Conservation (phyloP, 1,140 invertebrate species). For the Megalonaias nervosa region DNA sequence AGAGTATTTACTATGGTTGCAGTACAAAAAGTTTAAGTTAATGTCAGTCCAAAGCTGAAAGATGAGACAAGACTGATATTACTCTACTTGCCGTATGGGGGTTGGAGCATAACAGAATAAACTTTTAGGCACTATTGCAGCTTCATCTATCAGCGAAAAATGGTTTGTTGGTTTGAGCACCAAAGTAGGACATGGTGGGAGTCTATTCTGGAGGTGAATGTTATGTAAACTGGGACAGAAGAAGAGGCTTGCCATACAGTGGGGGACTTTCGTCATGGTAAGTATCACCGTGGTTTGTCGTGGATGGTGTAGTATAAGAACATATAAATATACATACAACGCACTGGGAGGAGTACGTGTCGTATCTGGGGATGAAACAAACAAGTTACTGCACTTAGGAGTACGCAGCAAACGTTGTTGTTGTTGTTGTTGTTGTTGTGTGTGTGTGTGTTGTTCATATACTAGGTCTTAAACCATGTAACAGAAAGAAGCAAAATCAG, state of each 20-base stretch:
- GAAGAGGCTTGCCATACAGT: conserved; percentile 33
- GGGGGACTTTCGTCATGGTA: conserved; percentile 22
- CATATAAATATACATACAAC: conserved; percentile 35
- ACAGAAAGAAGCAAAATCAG: no score
- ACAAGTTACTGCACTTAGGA: conserved; percentile 67
- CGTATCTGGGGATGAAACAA: conserved; percentile 65
- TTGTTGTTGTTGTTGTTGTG: no score
- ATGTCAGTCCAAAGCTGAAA: not conserved
- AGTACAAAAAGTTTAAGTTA: not conserved
- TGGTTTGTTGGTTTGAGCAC: not conserved
- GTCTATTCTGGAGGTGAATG: conserved; percentile 14
- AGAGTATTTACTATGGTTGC: not conserved
- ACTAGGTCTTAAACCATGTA: no score
- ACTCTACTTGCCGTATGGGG: conserved; percentile 32
- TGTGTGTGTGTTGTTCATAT: no score
- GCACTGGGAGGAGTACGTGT: conserved; percentile 39
- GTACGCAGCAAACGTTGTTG: conserved; percentile 69
- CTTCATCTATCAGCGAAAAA: not conserved
- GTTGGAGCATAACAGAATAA: conserved; percentile 28
- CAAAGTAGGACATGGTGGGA: conserved; percentile 22
- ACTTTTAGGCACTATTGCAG: conserved; percentile 9
- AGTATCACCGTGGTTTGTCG: conserved; percentile 31
- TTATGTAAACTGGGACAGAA: conserved; percentile 28
- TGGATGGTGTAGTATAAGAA: conserved; percentile 36
- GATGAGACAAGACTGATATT: conserved; percentile 1